phyloP scores from a whole-genome alignment of 2,888 invertebrate genomes.

The Ptychoptera albimana region DNA sequence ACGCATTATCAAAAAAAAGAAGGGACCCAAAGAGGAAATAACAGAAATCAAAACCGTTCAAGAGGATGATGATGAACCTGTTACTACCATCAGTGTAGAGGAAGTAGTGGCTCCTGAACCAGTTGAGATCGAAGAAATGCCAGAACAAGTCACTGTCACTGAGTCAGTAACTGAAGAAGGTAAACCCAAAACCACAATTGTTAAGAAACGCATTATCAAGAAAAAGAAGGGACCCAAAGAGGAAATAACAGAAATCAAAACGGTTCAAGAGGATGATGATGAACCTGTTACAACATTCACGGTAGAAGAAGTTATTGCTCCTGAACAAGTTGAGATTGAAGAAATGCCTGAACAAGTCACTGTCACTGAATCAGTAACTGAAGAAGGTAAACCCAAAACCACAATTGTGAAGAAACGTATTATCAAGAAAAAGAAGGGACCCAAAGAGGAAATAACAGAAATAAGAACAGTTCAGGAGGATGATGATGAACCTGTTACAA shows the following conservation, averaged over 20 bases:
- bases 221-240: constrained; percentile 23
- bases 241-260: constrained; percentile 22
- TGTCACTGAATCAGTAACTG: constrained; percentile 14
- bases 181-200: constrained; percentile 17
- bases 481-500: constrained; percentile 16
- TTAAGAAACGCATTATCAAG: constrained; percentile 21
- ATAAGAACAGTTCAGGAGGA: constrained; percentile 22
- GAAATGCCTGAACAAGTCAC: constrained; percentile 24
- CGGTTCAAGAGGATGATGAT: constrained; percentile 17
- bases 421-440: constrained; percentile 20
- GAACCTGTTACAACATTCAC: constrained; percentile 19
- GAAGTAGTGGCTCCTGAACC: too few species aligned
- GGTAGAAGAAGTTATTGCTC: constrained; percentile 15
- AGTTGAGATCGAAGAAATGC: constrained; percentile 19
- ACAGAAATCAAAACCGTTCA: constrained; percentile 9
- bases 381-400: constrained; percentile 17
- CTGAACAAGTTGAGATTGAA: constrained; percentile 13
- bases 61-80: constrained; percentile 17
- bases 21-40: constrained; percentile 8
- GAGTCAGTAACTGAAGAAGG: constrained; percentile 21
- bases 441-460: constrained; percentile 16
- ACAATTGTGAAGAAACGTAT: constrained; percentile 19
- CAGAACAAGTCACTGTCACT: constrained; percentile 20
- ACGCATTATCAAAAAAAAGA: constrained; percentile 17
- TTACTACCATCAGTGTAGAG: too few species aligned